phyloP scores from a whole-genome alignment of 53 echinoderm and acorn worm genomes.

The Holothuria scabra region DNA sequence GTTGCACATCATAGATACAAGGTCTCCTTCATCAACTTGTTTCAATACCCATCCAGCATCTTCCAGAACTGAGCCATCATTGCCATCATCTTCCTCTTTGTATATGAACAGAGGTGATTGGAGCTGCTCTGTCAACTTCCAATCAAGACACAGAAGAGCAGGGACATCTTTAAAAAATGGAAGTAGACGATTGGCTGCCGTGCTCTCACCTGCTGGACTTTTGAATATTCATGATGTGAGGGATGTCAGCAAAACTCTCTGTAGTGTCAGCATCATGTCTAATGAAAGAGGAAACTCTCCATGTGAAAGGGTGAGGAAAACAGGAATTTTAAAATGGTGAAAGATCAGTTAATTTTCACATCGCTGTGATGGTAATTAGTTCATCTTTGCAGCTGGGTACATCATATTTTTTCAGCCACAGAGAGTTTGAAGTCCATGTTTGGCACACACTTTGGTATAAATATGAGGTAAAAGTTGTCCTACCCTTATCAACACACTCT shows the following conservation, averaged over 20 bases:
- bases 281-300: neutral
- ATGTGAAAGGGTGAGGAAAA: slow-evolving; percentile 20
- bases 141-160: neutral
- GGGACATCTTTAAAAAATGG: neutral
- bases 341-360: too few relatives aligned
- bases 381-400: too few relatives aligned
- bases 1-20: slow-evolving; percentile 5
- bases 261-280: neutral
- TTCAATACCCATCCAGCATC: neutral
- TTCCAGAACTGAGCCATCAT: neutral
- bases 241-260: neutral
- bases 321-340: neutral
- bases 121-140: neutral
- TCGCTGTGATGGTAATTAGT: too few relatives aligned
- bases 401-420: too few relatives aligned
- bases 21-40: neutral
- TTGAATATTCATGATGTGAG: slow-evolving; percentile 9
- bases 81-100: neutral
- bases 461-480: too few relatives aligned
- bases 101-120: too few relatives aligned
- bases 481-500: too few relatives aligned
- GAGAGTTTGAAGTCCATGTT: too few relatives aligned
- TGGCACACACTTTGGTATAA: too few relatives aligned
- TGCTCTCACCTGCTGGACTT: neutral
- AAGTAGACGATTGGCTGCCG: neutral